phyloP scores from a whole-genome alignment of 2,113 vertebrate species.

The Phocoena phocoena region DNA sequence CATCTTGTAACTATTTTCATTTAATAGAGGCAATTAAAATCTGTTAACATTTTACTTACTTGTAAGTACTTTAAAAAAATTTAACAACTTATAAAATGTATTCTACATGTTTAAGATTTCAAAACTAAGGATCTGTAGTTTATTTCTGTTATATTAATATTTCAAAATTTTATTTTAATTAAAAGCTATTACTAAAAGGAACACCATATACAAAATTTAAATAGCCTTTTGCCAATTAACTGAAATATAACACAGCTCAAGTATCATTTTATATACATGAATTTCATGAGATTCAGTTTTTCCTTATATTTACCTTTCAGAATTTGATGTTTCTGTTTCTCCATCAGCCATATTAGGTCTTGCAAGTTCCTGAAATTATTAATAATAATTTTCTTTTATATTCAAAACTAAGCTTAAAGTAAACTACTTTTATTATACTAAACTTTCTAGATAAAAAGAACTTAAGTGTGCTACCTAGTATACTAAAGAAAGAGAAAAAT shows the following conservation, averaged over 20 bases:
- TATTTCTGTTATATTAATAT: conserved; percentile 26
- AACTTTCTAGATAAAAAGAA: conserved; percentile 37
- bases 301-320: conserved; percentile 78
- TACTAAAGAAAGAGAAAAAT: conserved; percentile 45
- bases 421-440: conserved; percentile 21
- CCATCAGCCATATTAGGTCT: conserved; percentile 71
- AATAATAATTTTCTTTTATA: conserved; percentile 72
- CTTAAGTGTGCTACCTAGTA: neutral
- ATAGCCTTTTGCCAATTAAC: conserved; percentile 36
- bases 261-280: conserved; percentile 57
- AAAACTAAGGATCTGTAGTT: conserved; percentile 16
- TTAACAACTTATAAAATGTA: conserved; percentile 8
- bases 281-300: conserved; percentile 69
- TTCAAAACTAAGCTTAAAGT: conserved; percentile 45
- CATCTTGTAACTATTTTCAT: neutral
- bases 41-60: conserved; percentile 34
- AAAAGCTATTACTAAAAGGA: conserved; percentile 42
- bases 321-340: conserved; percentile 73
- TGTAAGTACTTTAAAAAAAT: conserved; percentile 7
- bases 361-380: conserved; percentile 79
- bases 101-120: neutral
- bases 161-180: conserved; percentile 29
- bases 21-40: neutral
- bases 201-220: conserved; percentile 17
- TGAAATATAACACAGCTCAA: conserved; percentile 65